A percentile compares a stretch with the other conserved stretches of the same genome.
Conservation (phyloP, 2,888 invertebrate genomes). For the Notodonta dromedarius region DNA sequence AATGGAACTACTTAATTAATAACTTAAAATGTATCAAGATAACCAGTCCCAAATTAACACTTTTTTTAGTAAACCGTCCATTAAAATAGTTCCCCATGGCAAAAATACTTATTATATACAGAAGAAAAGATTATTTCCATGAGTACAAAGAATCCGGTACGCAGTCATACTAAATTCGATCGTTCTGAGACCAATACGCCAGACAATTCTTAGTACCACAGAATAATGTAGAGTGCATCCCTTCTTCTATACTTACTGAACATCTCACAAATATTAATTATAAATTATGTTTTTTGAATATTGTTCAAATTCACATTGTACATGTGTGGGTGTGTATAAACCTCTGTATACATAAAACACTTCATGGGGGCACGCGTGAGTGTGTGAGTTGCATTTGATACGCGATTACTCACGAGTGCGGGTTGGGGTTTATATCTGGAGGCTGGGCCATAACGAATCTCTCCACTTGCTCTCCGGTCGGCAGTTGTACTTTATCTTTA, state of each 20-base stretch:
- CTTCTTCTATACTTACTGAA: not conserved
- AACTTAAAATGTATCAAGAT: no score
- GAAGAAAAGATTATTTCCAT: conserved; percentile 20
- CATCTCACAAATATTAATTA: not conserved
- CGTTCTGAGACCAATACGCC: conserved; percentile 30
- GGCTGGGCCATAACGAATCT: conserved; percentile 62
- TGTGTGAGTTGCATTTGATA: conserved; percentile 50
- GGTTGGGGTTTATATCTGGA: conserved; percentile 75
- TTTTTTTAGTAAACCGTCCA: no score
- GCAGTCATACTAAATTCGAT: conserved; percentile 22
- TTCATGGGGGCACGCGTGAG: conserved; percentile 56
- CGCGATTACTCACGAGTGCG: conserved; percentile 81
- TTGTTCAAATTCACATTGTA: conserved; percentile 46
- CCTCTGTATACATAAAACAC: conserved; percentile 30
- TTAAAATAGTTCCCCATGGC: no score
- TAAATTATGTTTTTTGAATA: conserved; percentile 6
- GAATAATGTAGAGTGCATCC: not conserved
- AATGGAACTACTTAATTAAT: no score
- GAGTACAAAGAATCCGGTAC: conserved; percentile 24
- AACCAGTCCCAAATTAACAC: no score
- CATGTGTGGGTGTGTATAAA: conserved; percentile 24
- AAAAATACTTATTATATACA: not conserved
- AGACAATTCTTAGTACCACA: conserved; percentile 11
- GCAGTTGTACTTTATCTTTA: conserved; percentile 19
- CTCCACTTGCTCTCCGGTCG: conserved; percentile 35